Conservation (phyloP, 1,140 invertebrate species). For the Aporrectodea caliginosa region DNA sequence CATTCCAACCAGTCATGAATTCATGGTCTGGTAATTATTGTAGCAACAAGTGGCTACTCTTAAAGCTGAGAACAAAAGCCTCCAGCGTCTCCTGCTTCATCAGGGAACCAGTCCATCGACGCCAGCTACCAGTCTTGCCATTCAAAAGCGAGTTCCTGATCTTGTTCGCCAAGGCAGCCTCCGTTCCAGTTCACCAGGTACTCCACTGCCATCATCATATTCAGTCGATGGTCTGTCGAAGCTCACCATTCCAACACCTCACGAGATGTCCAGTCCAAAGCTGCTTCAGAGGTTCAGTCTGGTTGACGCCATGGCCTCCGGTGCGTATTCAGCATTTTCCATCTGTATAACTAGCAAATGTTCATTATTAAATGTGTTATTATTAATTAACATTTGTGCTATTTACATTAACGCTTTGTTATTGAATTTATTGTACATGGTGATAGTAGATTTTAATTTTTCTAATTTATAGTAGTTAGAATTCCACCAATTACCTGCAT, state of each 20-base stretch:
- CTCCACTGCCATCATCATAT: not conserved
- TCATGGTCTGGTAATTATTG: no score
- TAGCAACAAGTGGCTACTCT: not conserved
- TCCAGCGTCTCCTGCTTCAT: not conserved
- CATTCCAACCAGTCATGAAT: no score
- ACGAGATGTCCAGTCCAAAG: not conserved
- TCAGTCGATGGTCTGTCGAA: not conserved
- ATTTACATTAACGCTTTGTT: no score
- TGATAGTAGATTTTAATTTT: no score
- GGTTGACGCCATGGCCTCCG: not conserved
- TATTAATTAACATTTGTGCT: no score
- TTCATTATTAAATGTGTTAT: no score
- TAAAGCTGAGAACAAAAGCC: not conserved
- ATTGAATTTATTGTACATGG: no score
- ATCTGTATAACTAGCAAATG: no score
- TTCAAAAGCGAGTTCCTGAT: not conserved
- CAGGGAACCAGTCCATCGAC: constrained; percentile 1
- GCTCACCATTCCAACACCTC: not conserved
- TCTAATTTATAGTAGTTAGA: no score
- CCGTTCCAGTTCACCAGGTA: not conserved
- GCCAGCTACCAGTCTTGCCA: not conserved
- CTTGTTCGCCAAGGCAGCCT: not conserved
- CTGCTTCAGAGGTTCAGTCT: not conserved
- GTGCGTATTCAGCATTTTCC: no score
- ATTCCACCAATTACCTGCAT: no score